Evolutionary conservation across 2,113 vertebrate genomes (phyloP).

Genomic region (Taurulus bubalis): DNA sequence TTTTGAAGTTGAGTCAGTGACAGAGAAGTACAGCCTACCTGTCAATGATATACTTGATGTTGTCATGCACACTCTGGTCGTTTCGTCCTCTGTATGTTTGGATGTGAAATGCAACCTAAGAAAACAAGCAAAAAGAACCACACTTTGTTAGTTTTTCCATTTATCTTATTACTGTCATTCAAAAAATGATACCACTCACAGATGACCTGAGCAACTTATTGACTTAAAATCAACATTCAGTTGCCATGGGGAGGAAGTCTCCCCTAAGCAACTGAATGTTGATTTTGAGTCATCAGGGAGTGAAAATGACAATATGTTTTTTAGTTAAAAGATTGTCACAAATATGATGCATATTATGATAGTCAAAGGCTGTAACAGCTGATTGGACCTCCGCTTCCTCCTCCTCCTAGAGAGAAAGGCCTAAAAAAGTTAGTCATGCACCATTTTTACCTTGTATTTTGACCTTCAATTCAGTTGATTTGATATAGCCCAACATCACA

Average conservation of each 20-base stretch:
- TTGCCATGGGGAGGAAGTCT: not conserved
- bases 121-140: slow-evolving; percentile 24
- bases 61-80: slow-evolving; percentile 89
- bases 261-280: too few species aligned
- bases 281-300: slow-evolving; percentile 4
- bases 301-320: slow-evolving; percentile 1
- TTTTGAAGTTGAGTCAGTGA: slow-evolving; percentile 18
- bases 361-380: slow-evolving; percentile 6
- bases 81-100: slow-evolving; percentile 90
- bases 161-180: slow-evolving; percentile 19
- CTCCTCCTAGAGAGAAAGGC: not conserved
- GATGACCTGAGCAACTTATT: slow-evolving; percentile 16
- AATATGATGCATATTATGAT: slow-evolving; percentile 1
- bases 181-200: slow-evolving; percentile 19
- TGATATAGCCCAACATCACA: too few species aligned
- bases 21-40: slow-evolving; percentile 78
- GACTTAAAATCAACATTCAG: slow-evolving; percentile 12
- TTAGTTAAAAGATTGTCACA: slow-evolving; percentile 10
- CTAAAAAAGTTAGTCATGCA: not conserved
- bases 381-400: not conserved
- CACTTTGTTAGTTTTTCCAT: slow-evolving; percentile 35
- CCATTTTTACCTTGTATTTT: not conserved
- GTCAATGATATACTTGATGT: slow-evolving; percentile 93
- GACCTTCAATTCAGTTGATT: too few species aligned
- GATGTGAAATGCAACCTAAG: slow-evolving; percentile 91